Percentiles rank a stretch among this genome's conserved stretches.
phyloP scores from a whole-genome alignment of 2,888 invertebrate genomes.

The Disparrhopalites patrizii region DNA sequence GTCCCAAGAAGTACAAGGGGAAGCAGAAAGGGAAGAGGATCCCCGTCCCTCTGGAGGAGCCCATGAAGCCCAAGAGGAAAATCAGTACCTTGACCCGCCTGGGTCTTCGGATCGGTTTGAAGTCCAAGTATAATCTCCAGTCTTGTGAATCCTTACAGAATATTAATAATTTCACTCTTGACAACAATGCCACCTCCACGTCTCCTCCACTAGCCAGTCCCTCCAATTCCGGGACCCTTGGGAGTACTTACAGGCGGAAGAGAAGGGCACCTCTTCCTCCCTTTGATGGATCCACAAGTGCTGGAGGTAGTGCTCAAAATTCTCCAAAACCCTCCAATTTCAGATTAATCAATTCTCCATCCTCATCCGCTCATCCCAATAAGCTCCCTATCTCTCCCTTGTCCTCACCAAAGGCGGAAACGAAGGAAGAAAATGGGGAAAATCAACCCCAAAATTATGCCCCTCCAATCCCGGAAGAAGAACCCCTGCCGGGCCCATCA shows the following conservation, averaged over 20 bases:
- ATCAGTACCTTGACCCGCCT: constrained; percentile 36
- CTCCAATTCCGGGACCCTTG: constrained; percentile 14
- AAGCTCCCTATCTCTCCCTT: no score
- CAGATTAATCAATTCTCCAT: no score
- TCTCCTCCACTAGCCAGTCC: neutral
- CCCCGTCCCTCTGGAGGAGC: constrained; percentile 33
- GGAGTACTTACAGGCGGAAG: constrained; percentile 17
- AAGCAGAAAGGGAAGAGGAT: constrained; percentile 43
- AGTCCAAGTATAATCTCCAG: constrained; percentile 48
- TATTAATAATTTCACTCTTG: constrained; percentile 12
- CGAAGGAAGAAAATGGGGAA: no score
- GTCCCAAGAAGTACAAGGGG: constrained; percentile 36
- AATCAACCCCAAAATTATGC: no score
- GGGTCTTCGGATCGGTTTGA: constrained; percentile 47
- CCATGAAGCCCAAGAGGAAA: constrained; percentile 23
- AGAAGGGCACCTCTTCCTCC: constrained; percentile 17
- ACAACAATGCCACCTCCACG: neutral
- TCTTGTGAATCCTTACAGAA: constrained; percentile 47
- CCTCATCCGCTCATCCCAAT: no score
- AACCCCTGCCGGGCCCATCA: neutral
- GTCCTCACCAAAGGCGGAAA: no score
- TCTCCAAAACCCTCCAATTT: no score
- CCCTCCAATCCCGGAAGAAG: no score
- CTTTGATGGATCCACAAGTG: no score
- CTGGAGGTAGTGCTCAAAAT: no score